These are phyloP conservation scores for Ammospiza caudacuta DNA, from an alignment of 2,113 vertebrate genomes.

Conservation along the genomic window DNA sequence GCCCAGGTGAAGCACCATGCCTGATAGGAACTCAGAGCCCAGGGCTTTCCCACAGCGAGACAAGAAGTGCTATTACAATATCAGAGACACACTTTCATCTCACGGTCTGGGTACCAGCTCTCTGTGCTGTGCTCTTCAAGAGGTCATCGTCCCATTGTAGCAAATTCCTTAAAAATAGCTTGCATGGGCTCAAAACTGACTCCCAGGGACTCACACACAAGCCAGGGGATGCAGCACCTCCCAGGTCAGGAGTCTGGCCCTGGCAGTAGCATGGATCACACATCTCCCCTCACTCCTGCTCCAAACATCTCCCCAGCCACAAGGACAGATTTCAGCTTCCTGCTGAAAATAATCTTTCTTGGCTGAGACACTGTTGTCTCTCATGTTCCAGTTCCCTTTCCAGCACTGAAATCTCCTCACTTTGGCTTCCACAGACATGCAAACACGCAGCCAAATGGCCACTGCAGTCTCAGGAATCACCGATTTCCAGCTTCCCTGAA, in stretches of 20 bases:
- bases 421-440: conserved; percentile 33
- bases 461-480: conserved; percentile 68
- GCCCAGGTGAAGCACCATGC: background rate
- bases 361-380: background rate
- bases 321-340: background rate
- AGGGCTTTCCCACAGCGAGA: background rate
- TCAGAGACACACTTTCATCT: background rate
- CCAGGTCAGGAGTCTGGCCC: background rate
- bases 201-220: background rate
- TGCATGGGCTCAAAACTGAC: conserved; percentile 22
- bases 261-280: background rate
- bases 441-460: conserved; percentile 37
- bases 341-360: conserved; percentile 12
- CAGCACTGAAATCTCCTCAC: conserved; percentile 28
- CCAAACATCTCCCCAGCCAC: background rate
- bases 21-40: background rate
- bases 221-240: background rate
- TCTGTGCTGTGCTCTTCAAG: conserved; percentile 24
- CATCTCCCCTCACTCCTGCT: background rate
- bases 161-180: background rate
- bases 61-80: conserved; percentile 49
- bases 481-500: conserved; percentile 21
- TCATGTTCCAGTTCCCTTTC: background rate
- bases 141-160: background rate
- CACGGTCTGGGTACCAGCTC: background rate